Evolutionary conservation across 1,140 invertebrate genomes (phyloP).

Genomic region (Branchinecta lynchi): DNA sequence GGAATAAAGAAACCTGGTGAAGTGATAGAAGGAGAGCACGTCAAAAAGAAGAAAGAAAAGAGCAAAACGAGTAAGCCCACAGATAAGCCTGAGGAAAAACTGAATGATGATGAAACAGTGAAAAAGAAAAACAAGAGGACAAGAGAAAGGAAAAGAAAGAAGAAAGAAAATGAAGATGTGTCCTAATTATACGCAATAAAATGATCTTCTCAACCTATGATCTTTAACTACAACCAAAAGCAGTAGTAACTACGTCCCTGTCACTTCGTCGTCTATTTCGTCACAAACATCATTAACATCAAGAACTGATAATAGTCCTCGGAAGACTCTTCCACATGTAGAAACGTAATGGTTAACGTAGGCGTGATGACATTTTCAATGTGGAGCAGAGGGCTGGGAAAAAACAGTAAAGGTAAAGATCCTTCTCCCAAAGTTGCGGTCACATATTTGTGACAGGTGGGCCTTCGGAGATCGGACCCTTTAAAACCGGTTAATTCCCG

Average conservation of each 20-base stretch:
- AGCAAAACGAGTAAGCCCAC: not conserved
- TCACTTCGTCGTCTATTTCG: not conserved
- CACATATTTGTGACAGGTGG: too few species aligned
- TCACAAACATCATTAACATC: not conserved
- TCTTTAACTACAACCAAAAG: not conserved
- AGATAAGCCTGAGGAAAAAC: not conserved
- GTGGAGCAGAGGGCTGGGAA: too few species aligned
- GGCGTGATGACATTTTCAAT: too few species aligned
- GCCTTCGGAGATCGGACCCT: too few species aligned
- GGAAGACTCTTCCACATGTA: not conserved
- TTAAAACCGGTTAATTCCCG: too few species aligned
- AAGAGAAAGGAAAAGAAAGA: not conserved
- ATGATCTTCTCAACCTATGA: not conserved
- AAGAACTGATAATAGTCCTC: not conserved
- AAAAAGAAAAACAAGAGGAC: constrained; percentile 7
- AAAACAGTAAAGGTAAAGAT: too few species aligned
- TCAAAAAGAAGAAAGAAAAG: not conserved
- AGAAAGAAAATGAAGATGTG: not conserved
- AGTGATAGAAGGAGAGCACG: not conserved
- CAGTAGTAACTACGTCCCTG: not conserved
- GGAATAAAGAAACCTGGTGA: not conserved
- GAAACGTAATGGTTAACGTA: not conserved
- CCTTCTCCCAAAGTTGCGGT: too few species aligned
- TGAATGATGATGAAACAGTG: not conserved
- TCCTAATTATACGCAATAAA: not conserved